Percentiles rank a stretch among this genome's conserved stretches.
Conservation (phyloP, 1,140 invertebrate species). For the Drepana arcuata region DNA sequence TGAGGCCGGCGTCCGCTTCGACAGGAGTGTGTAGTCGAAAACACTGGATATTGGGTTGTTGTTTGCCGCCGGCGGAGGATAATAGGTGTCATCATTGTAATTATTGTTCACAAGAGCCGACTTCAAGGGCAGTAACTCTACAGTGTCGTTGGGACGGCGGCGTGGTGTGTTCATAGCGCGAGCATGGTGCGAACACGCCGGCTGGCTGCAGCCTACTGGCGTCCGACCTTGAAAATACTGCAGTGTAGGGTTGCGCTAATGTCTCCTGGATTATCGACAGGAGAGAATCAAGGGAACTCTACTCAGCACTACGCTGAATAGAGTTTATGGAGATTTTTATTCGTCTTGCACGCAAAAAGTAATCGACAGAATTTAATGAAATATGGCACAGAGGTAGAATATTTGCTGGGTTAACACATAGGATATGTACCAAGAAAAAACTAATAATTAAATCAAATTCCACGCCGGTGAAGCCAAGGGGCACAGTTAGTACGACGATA, state of each 20-base stretch:
- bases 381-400: too few species aligned
- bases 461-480: too few species aligned
- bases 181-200: conserved; percentile 40
- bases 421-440: too few species aligned
- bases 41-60: conserved; percentile 52
- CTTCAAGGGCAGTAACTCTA: conserved; percentile 60
- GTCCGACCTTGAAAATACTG: conserved; percentile 62
- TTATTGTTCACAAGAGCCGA: conserved; percentile 61
- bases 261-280: conserved; percentile 5
- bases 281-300: too few species aligned
- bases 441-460: too few species aligned
- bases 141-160: conserved; percentile 44
- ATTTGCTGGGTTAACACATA: too few species aligned
- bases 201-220: conserved; percentile 57
- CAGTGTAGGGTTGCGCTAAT: conserved; percentile 33
- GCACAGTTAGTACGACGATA: too few species aligned
- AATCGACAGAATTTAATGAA: too few species aligned
- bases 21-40: conserved; percentile 61
- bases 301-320: too few species aligned
- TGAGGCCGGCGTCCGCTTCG: conserved; percentile 64
- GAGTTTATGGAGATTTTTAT: too few species aligned
- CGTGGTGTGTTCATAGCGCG: conserved; percentile 49
- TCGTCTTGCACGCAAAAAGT: too few species aligned
- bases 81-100: conserved; percentile 49
- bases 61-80: conserved; percentile 37